These are phyloP conservation scores for Petromus typicus DNA, from an alignment of 2,113 vertebrate species.

Conservation along the genomic window DNA sequence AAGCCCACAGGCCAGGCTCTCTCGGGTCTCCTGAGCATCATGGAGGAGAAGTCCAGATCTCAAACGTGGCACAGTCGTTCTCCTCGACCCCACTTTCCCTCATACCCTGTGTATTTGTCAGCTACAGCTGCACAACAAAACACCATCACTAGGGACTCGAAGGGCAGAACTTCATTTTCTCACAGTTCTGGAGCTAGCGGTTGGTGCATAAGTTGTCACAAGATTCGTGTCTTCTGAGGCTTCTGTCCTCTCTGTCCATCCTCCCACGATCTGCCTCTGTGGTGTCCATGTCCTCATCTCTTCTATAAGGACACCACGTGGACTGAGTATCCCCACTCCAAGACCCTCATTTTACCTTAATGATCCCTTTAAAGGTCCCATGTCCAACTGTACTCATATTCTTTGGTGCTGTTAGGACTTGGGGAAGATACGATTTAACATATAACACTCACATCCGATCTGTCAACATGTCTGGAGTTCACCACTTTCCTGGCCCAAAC, in stretches of 20 bases:
- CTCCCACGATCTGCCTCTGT: not conserved
- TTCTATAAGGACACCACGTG: not conserved
- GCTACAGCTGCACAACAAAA: not conserved
- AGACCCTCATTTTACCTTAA: not conserved
- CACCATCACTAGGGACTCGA: not conserved
- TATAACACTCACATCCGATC: not conserved
- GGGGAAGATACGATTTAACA: not conserved
- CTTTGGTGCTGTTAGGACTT: not conserved
- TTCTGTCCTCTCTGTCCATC: not conserved
- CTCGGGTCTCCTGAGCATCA: not conserved
- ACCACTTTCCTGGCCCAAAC: not conserved
- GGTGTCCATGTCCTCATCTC: not conserved
- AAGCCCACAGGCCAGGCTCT: not conserved
- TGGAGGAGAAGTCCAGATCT: not conserved
- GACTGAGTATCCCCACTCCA: not conserved
- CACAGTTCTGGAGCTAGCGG: not conserved
- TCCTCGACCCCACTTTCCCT: not conserved
- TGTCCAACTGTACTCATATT: not conserved
- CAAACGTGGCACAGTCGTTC: not conserved
- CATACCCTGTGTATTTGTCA: not conserved
- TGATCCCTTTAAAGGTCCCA: not conserved
- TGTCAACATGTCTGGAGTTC: not conserved
- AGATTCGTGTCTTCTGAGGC: not conserved
- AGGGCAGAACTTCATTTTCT: not conserved
- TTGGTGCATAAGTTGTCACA: not conserved